Evolutionary conservation across 1,140 invertebrate species (phyloP).

Genomic region (Gonioctena quinquepunctata): DNA sequence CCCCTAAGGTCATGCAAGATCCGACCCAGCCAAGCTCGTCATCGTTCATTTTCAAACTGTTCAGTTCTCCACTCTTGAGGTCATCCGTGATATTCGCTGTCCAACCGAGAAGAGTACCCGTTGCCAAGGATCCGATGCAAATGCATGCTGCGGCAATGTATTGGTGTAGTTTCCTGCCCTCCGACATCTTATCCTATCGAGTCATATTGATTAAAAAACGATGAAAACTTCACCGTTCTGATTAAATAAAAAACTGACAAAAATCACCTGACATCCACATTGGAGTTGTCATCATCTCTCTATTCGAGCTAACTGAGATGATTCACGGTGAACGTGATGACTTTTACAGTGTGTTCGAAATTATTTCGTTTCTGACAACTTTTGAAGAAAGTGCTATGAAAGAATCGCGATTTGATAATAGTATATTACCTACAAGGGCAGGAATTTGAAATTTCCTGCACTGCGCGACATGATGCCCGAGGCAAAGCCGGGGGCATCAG

Average conservation of each 20-base stretch:
- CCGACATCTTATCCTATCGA: neutral
- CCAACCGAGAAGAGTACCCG: conserved; percentile 70
- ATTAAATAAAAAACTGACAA: neutral
- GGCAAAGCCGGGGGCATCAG: too few relatives aligned
- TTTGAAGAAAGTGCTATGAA: too few relatives aligned
- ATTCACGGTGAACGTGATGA: neutral
- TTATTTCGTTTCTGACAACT: too few relatives aligned
- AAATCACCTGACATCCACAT: neutral
- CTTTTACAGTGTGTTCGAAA: too few relatives aligned
- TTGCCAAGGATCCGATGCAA: conserved; percentile 63
- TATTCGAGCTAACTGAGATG: too few relatives aligned
- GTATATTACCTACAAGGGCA: too few relatives aligned
- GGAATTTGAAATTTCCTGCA: too few relatives aligned
- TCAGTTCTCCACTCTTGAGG: conserved; percentile 46
- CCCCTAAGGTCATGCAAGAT: conserved; percentile 65
- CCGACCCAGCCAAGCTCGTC: conserved; percentile 51
- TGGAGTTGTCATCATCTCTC: neutral
- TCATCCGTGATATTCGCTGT: conserved; percentile 61
- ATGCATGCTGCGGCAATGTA: conserved; percentile 69
- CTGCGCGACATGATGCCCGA: too few relatives aligned
- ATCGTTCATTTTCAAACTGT: conserved; percentile 39
- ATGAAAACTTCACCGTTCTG: neutral
- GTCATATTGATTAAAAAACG: neutral
- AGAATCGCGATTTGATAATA: too few relatives aligned
- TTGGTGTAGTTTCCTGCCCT: conserved; percentile 63